phyloP scores from a whole-genome alignment of 2,113 vertebrate genomes.

The Paracanthobrama guichenoti region DNA sequence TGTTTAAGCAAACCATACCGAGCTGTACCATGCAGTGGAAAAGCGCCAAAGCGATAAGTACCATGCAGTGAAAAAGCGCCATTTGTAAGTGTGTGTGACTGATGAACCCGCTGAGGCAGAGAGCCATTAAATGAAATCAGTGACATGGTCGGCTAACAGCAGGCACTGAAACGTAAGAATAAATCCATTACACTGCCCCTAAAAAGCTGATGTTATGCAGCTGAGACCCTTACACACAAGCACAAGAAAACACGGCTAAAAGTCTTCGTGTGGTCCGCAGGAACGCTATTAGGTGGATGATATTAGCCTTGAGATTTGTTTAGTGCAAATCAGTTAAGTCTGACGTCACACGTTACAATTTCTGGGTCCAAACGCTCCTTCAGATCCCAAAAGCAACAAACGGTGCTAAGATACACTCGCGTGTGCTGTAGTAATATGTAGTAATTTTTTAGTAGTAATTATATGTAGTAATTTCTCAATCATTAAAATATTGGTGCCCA shows the following conservation, averaged over 20 bases:
- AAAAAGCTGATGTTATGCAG: background rate
- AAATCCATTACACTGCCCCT: background rate
- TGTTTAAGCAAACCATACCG: too few species aligned
- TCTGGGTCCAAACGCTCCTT: too few species aligned
- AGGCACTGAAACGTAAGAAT: background rate
- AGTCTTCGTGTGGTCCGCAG: background rate
- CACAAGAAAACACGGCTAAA: background rate
- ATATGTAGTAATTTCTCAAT: too few species aligned
- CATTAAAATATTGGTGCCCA: background rate
- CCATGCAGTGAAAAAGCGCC: too few species aligned
- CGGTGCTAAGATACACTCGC: background rate
- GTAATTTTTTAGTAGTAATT: too few species aligned
- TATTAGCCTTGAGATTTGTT: background rate
- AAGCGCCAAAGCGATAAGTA: too few species aligned
- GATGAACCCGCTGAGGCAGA: background rate
- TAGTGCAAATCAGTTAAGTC: background rate
- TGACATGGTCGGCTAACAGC: background rate
- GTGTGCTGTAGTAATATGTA: background rate
- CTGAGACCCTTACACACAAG: background rate
- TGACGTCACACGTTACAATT: too few species aligned
- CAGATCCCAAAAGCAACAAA: too few species aligned
- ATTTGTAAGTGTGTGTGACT: background rate
- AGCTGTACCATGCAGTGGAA: too few species aligned
- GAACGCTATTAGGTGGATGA: background rate
- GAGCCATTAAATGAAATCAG: background rate